A percentile compares a stretch with the other conserved stretches of the same genome.
Conservation (phyloP, 2,888 invertebrate genomes). For the Eledone cirrhosa region DNA sequence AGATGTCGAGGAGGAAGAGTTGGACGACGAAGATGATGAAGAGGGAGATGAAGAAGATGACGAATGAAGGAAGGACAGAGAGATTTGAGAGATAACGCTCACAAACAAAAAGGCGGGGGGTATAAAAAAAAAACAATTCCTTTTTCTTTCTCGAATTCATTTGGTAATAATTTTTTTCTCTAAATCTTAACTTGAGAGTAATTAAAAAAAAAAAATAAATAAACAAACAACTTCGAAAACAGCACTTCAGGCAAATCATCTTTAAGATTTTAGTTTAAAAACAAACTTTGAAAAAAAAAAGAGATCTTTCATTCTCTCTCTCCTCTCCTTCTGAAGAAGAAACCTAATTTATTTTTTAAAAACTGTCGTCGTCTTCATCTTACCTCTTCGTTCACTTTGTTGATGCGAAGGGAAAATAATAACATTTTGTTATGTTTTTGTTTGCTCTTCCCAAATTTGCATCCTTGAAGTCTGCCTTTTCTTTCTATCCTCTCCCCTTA, state of each 20-base stretch:
- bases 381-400: neutral
- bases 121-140: too few species aligned
- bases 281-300: too few species aligned
- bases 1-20: conserved; percentile 23
- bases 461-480: neutral
- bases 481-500: conserved; percentile 16
- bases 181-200: too few species aligned
- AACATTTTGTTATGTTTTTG: neutral
- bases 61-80: neutral
- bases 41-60: conserved; percentile 22
- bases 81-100: neutral
- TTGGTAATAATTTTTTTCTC: too few species aligned
- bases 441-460: neutral
- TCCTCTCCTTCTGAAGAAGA: neutral
- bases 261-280: too few species aligned
- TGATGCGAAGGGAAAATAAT: neutral
- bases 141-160: too few species aligned
- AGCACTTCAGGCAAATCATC: too few species aligned
- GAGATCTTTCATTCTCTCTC: neutral
- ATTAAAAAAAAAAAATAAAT: too few species aligned
- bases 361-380: conserved; percentile 3
- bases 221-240: too few species aligned
- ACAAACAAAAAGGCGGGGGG: neutral
- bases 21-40: conserved; percentile 23
- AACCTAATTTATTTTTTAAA: conserved; percentile 17